Conservation (phyloP, 64 coral and sea anemone species). For the Dendronephthya gigantea region DNA sequence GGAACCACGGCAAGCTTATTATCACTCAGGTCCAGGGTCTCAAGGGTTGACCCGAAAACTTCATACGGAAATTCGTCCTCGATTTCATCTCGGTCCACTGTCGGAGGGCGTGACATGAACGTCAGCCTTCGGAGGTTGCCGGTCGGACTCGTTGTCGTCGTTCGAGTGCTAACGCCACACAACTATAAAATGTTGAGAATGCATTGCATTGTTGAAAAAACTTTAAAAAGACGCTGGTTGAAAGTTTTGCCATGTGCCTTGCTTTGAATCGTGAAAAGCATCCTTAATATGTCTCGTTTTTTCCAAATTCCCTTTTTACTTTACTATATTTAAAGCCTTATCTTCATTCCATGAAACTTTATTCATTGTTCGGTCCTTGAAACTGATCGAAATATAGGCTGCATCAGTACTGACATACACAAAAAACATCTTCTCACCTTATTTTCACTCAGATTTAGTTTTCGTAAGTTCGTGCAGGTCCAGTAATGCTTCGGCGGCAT, state of each 20-base stretch:
- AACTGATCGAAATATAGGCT: no score
- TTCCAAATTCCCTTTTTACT: no score
- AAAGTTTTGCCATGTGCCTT: no score
- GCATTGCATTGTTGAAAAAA: no score
- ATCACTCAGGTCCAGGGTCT: constrained; percentile 62
- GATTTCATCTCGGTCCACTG: constrained; percentile 42
- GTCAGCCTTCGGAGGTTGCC: constrained; percentile 31
- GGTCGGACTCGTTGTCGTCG: neutral
- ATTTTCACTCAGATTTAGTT: constrained; percentile 65
- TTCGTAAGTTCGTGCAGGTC: constrained; percentile 52
- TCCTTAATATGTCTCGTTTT: no score
- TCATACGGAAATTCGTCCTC: constrained; percentile 56
- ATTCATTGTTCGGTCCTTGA: no score
- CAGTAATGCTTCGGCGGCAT: constrained; percentile 57
- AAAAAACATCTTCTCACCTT: constrained; percentile 37
- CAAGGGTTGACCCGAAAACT: constrained; percentile 62
- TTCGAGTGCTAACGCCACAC: neutral
- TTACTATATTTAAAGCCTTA: no score
- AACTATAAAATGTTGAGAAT: neutral
- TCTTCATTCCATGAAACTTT: no score
- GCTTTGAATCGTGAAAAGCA: no score
- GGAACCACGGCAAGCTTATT: constrained; percentile 64
- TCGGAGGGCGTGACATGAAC: constrained; percentile 38
- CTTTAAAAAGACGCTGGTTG: no score
- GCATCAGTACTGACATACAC: neutral